phyloP scores from a whole-genome alignment of 2,113 vertebrate genomes.

The Scopus umbretta region DNA sequence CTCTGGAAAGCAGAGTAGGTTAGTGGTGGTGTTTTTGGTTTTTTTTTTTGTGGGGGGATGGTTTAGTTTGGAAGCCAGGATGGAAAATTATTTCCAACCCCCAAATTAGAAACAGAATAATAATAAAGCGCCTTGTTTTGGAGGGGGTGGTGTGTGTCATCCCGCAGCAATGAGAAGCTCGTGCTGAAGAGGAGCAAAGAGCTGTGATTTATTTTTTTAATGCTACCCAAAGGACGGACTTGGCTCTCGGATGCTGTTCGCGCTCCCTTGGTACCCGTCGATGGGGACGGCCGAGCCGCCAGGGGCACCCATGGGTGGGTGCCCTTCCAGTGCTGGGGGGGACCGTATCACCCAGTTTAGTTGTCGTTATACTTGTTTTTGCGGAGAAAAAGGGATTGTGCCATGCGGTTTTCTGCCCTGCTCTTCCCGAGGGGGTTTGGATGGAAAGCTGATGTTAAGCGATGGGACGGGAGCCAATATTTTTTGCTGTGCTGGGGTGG shows the following conservation, averaged over 20 bases:
- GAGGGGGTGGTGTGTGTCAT: constrained; percentile 33
- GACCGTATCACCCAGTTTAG: background rate
- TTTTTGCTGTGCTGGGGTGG: background rate
- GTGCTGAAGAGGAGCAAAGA: background rate
- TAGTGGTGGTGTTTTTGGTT: no score
- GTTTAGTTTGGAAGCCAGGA: constrained; percentile 19
- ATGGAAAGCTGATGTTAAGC: background rate
- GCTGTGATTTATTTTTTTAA: background rate
- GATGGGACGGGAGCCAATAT: background rate
- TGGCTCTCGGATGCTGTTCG: background rate
- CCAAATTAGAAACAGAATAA: constrained; percentile 62
- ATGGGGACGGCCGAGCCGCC: background rate
- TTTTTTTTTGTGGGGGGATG: background rate
- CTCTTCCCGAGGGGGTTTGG: background rate
- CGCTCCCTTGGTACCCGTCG: background rate
- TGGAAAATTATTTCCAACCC: constrained; percentile 36
- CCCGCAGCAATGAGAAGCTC: constrained; percentile 29
- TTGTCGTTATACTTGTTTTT: background rate
- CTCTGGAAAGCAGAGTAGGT: background rate
- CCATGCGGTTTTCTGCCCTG: accelerated
- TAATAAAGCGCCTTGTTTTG: constrained; percentile 1
- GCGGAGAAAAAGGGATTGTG: background rate
- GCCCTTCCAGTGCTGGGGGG: background rate
- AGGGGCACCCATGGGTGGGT: background rate
- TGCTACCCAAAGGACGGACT: background rate